Conservation (phyloP, 2,888 invertebrate species). For the Microctonus aethiopoides region DNA sequence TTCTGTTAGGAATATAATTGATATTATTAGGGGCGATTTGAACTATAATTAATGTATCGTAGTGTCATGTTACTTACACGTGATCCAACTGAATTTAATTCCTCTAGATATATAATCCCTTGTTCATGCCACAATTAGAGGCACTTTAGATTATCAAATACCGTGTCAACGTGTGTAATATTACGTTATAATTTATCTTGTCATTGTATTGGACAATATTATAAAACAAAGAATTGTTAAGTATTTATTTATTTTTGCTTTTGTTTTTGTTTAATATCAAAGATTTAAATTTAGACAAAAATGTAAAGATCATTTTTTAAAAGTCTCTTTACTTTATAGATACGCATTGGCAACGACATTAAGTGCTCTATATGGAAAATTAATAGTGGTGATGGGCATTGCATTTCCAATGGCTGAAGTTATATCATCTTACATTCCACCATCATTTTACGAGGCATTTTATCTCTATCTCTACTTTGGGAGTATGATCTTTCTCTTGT, state of each 20-base stretch:
- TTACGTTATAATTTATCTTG: conserved; percentile 37
- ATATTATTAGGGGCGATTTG: not conserved
- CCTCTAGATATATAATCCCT: conserved; percentile 20
- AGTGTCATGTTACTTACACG: conserved; percentile 30
- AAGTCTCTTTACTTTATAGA: conserved; percentile 68
- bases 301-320: not conserved
- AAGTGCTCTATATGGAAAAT: conserved; percentile 93
- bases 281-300: too few species aligned
- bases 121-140: conserved; percentile 24
- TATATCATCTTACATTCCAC: conserved; percentile 92
- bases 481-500: conserved; percentile 85
- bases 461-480: conserved; percentile 89
- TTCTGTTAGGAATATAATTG: not conserved
- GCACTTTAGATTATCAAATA: conserved; percentile 39
- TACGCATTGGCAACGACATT: conserved; percentile 90
- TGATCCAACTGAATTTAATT: conserved; percentile 35
- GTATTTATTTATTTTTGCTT: not conserved
- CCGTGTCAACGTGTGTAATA: conserved; percentile 47
- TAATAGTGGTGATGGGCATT: conserved; percentile 93
- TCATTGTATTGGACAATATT: not conserved
- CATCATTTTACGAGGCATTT: conserved; percentile 92
- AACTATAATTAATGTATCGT: not conserved
- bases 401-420: conserved; percentile 97
- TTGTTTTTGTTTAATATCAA: not conserved
- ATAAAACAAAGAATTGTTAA: not conserved